Conservation (phyloP, 1,140 invertebrate species). For the Bombus confusus region DNA sequence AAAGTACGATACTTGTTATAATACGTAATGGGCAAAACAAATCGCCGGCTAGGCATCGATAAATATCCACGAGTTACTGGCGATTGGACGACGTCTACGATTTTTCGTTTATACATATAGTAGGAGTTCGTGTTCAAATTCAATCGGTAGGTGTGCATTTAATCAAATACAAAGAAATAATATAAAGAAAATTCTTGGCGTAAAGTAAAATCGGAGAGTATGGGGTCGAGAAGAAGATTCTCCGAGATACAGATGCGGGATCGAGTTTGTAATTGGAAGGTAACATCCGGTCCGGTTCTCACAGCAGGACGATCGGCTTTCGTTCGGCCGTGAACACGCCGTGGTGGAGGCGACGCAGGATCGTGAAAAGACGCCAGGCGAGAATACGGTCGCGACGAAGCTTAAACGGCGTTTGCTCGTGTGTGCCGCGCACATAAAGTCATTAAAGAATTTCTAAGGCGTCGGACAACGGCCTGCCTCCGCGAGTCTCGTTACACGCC, state of each 20-base stretch:
- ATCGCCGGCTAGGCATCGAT: background rate
- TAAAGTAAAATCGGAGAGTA: background rate
- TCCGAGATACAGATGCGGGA: background rate
- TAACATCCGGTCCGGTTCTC: background rate
- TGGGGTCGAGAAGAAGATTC: background rate
- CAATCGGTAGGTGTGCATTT: too few relatives aligned
- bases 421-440: slow-evolving; percentile 68
- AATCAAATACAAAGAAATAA: too few relatives aligned
- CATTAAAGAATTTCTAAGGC: slow-evolving; percentile 78
- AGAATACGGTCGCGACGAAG: slow-evolving; percentile 7
- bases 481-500: slow-evolving; percentile 52
- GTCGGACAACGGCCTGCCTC: slow-evolving; percentile 72
- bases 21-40: background rate
- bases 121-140: too few relatives aligned
- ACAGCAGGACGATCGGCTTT: background rate
- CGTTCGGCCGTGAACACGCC: background rate
- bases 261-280: slow-evolving; percentile 6
- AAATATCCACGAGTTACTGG: background rate
- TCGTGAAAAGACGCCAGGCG: background rate
- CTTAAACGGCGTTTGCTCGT: slow-evolving; percentile 56
- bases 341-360: background rate
- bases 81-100: background rate
- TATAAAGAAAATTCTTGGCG: background rate
- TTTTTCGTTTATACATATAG: too few relatives aligned
- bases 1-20: background rate